phyloP scores from a whole-genome alignment of 2,888 invertebrate genomes.

The Drosophila atripex region DNA sequence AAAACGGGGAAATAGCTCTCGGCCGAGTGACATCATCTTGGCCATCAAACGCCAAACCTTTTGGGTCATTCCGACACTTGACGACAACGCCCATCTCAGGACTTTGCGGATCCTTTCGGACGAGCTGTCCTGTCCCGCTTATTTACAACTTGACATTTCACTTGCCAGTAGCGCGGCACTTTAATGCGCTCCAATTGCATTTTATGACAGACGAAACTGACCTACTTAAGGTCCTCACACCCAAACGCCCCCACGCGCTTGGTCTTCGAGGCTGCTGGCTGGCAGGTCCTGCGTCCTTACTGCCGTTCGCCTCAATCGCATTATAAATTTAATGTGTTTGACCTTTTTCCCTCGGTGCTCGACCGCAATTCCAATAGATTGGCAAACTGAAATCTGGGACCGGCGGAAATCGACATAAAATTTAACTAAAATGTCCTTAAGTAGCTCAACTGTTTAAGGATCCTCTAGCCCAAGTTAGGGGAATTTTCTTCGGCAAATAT shows the following conservation, averaged over 20 bases:
- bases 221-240: constrained; percentile 69
- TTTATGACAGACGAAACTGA: constrained; percentile 76
- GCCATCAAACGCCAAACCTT: constrained; percentile 40
- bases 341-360: constrained; percentile 60
- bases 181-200: constrained; percentile 77
- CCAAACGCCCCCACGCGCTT: constrained; percentile 20
- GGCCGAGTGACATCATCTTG: constrained; percentile 32
- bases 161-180: constrained; percentile 67
- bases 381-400: constrained; percentile 58
- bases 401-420: constrained; percentile 65
- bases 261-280: constrained; percentile 5
- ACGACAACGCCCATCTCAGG: constrained; percentile 39
- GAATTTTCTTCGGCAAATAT: constrained; percentile 50
- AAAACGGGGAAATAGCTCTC: background rate
- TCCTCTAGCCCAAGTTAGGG: constrained; percentile 2
- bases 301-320: constrained; percentile 58
- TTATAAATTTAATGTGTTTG: constrained; percentile 77
- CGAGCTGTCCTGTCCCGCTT: constrained; percentile 35
- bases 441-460: constrained; percentile 52
- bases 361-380: constrained; percentile 77
- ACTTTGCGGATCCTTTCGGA: constrained; percentile 9
- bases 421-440: constrained; percentile 77
- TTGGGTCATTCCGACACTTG: constrained; percentile 50
- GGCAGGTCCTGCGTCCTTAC: constrained; percentile 14
- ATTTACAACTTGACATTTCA: constrained; percentile 77